Evolutionary conservation across 2,888 invertebrate genomes (phyloP).

Genomic region (Eurytoma californica): DNA sequence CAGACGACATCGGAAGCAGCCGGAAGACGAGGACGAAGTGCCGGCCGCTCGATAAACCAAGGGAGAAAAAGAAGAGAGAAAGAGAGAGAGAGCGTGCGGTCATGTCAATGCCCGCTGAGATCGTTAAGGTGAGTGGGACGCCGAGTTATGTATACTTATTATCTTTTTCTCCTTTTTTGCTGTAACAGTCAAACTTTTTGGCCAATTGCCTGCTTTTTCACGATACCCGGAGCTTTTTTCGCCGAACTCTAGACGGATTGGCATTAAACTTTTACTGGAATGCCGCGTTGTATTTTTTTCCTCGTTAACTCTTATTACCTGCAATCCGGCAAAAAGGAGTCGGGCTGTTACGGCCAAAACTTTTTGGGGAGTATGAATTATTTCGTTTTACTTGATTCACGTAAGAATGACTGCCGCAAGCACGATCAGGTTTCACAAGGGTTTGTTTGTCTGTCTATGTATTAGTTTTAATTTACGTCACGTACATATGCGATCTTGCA

Average conservation of each 20-base stretch:
- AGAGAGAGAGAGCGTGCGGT: conserved; percentile 43
- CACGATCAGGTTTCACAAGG: too few relatives aligned
- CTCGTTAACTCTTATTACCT: too few relatives aligned
- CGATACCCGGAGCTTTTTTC: background rate
- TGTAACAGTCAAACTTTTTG: conserved; percentile 22
- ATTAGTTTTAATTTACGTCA: too few relatives aligned
- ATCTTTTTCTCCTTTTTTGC: conserved; percentile 6
- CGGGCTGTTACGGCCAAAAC: too few relatives aligned
- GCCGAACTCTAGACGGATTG: background rate
- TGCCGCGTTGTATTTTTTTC: too few relatives aligned
- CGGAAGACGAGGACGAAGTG: conserved; percentile 41
- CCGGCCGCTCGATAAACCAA: conserved; percentile 50
- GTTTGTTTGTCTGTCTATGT: too few relatives aligned
- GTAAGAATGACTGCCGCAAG: too few relatives aligned
- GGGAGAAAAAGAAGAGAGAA: conserved; percentile 14
- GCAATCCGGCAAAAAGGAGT: too few relatives aligned
- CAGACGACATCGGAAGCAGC: conserved; percentile 65
- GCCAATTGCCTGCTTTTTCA: conserved; percentile 7
- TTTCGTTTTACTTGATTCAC: too few relatives aligned
- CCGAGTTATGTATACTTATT: conserved; percentile 52
- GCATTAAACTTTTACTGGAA: too few relatives aligned
- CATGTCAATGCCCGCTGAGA: conserved; percentile 58
- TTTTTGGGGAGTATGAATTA: too few relatives aligned
- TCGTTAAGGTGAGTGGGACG: conserved; percentile 58
- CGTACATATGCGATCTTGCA: too few relatives aligned